Percentiles rank a stretch among this genome's conserved stretches.
phyloP scores from a whole-genome alignment of 2,888 invertebrate species.

The Adineta ricciae region DNA sequence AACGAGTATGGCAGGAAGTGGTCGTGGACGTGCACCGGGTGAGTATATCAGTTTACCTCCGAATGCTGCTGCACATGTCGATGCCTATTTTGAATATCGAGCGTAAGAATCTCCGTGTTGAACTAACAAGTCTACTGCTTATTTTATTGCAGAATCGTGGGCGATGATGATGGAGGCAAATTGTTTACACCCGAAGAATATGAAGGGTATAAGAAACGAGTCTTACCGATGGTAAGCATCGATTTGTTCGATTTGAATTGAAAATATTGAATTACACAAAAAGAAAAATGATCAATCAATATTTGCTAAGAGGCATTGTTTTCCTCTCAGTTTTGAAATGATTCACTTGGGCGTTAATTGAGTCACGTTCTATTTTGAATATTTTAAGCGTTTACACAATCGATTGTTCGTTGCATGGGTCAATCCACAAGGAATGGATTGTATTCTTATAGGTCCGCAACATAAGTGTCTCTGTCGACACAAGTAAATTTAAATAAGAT shows the following conservation, averaged over 20 bases:
- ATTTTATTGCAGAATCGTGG: conserved; percentile 41
- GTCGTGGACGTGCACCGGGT: conserved; percentile 26
- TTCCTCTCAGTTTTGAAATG: too few species aligned
- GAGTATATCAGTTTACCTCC: conserved; percentile 19
- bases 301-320: background rate
- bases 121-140: too few species aligned
- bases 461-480: conserved; percentile 48
- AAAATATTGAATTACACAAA: too few species aligned
- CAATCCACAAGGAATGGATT: conserved; percentile 45
- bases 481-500: conserved; percentile 38
- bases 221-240: conserved; percentile 39
- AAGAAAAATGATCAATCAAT: background rate
- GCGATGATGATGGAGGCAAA: conserved; percentile 44
- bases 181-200: conserved; percentile 44
- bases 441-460: conserved; percentile 47
- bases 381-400: conserved; percentile 43
- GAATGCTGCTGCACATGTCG: conserved; percentile 36
- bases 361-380: background rate
- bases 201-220: conserved; percentile 45
- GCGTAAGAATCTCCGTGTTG: conserved; percentile 37
- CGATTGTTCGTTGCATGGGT: conserved; percentile 44
- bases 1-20: background rate
- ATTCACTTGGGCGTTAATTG: too few species aligned
- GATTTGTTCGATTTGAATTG: too few species aligned
- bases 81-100: conserved; percentile 45